These are phyloP conservation scores for Augochlorella aurata DNA, from an alignment of 2,888 invertebrate species.

Conservation along the genomic window DNA sequence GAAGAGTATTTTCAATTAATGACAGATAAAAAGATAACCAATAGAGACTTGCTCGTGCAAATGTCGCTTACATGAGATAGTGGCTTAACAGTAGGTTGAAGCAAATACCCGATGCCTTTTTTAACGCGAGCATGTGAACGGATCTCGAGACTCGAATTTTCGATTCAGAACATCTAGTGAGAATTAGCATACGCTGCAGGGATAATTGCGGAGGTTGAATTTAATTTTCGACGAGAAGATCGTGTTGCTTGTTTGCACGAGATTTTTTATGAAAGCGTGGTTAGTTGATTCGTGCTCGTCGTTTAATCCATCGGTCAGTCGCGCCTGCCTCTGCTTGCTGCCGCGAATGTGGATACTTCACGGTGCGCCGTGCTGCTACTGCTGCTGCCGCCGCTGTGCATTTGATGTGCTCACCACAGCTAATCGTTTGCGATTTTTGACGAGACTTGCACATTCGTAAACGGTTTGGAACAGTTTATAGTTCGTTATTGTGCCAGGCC, in stretches of 20 bases:
- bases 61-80: constrained; percentile 35
- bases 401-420: constrained; percentile 58
- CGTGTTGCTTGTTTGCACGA: constrained; percentile 43
- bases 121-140: constrained; percentile 73
- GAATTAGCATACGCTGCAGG: constrained; percentile 58
- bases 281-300: constrained; percentile 38
- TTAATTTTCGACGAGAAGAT: constrained; percentile 34
- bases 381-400: constrained; percentile 58
- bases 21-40: constrained; percentile 12
- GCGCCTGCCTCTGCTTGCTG: constrained; percentile 54
- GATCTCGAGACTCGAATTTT: constrained; percentile 69
- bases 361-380: constrained; percentile 55
- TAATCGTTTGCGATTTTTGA: constrained; percentile 46
- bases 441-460: constrained; percentile 55
- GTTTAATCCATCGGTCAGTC: constrained; percentile 55
- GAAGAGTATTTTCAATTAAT: constrained; percentile 1
- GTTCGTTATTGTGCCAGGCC: constrained; percentile 58
- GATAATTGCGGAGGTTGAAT: constrained; percentile 45
- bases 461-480: constrained; percentile 44
- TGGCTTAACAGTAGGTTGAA: constrained; percentile 29
- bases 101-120: constrained; percentile 65
- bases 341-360: constrained; percentile 66
- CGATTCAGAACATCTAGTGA: constrained; percentile 64
- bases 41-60: constrained; percentile 6
- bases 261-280: constrained; percentile 54